Percentiles rank a stretch among this genome's conserved stretches.
These are phyloP conservation scores for Halcyon badia DNA, from an alignment of 2,797 vertebrate genomes.

Conservation along the genomic window DNA sequence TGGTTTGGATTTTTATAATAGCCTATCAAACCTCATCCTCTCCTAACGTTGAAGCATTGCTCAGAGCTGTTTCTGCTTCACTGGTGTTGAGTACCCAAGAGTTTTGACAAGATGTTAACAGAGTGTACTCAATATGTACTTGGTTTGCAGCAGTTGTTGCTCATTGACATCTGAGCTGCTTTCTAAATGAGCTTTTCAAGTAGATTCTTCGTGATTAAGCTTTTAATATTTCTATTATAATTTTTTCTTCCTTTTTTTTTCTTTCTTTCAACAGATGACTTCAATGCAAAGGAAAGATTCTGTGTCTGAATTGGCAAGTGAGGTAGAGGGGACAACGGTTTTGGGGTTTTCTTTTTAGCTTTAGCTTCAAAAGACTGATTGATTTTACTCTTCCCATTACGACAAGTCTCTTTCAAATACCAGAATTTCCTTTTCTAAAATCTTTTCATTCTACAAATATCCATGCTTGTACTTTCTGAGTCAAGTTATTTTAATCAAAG, in stretches of 20 bases:
- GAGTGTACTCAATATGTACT: background rate
- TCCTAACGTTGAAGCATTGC: background rate
- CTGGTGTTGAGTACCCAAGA: background rate
- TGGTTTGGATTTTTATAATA: constrained; percentile 1
- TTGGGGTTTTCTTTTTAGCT: background rate
- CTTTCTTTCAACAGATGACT: background rate
- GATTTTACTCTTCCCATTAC: background rate
- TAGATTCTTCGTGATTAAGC: background rate
- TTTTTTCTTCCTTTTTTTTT: background rate
- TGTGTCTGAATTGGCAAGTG: background rate
- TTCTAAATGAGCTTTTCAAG: background rate
- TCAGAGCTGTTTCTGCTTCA: constrained; percentile 33
- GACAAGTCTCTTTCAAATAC: background rate
- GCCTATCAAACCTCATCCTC: constrained; percentile 30
- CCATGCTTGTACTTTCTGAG: background rate
- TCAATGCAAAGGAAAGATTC: background rate
- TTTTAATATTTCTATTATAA: background rate
- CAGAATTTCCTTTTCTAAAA: background rate
- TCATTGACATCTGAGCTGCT: background rate
- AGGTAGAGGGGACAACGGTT: background rate
- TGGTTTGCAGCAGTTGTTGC: background rate
- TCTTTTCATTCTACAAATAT: background rate
- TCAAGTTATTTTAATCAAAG: background rate
- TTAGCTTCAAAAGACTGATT: background rate
- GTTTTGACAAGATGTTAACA: constrained; percentile 17